Base-by-base conservation (phyloP, 2,888 invertebrate species). In the Hemistola chrysoprasaria region DNA sequence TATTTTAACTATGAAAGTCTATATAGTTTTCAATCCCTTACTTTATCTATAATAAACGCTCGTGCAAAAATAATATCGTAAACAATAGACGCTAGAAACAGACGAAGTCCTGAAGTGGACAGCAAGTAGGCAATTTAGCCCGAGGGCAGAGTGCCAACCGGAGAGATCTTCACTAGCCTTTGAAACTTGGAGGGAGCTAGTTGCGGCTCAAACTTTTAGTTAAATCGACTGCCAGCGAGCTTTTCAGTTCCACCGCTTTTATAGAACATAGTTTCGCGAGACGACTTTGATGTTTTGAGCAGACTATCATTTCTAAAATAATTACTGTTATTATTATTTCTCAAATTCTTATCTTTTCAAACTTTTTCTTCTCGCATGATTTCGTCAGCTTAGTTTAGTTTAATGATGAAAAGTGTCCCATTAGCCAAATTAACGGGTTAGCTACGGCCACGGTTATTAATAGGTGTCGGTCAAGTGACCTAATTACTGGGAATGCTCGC, bases 401-500 rank as follows among this genome's bases (percentile, higher is more conserved):
- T 32, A 22, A 28, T 38, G 21, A 33, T 33, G 37, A 22, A 40
- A 38, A 29, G 26, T 39, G 34, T 34, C 38, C 43, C 37, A 47
- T 42, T 47, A 42, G 36, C 37, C 38, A 40, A 33, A 42, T 31
- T 43, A 40, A 36, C 38, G 22, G 39, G 28, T 40, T 29, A 27
- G 23, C 30, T 16, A 30, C 9, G 26, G 38, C 30, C 21, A 30
- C 9, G 26, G 38, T 32, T 53, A 62, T 58, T 62, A 50, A 59
- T 62, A 56, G 51, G 55, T 56, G 56, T 62, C 53, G 58, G 55
- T 59, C 68, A 59, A 58, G 51, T 66, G 71, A 65, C 71, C 70
- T 46, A 67, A 70, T 71, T 71, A 61, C 56, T 40, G 30, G 27
- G 36, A 54, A 59, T 55, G 56, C 46, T 46, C 43, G 34, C 28